Evolutionary conservation across 2,797 vertebrate genomes (phyloP), one percentile per base, ranked within the genome.

Genomic region (Melanotaenia trifasciata): DNA sequence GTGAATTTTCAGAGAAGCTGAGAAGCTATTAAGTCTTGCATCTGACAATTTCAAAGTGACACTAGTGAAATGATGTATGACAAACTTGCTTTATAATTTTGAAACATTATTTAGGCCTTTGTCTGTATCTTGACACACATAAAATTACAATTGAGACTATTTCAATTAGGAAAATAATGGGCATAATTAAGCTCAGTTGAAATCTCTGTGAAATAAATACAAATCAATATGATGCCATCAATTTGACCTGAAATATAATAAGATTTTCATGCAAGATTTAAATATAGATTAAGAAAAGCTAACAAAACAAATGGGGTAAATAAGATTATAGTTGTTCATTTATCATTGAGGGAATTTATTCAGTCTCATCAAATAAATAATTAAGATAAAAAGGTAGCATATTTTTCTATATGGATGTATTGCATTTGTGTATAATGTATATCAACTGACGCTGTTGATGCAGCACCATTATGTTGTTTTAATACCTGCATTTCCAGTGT

Each of bases 101-200:
- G 24, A 38, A 66, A 40, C 33, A 54, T 54, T 47, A 54, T 65
- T 54, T 20, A 65, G 11, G 51, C 20, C 43, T 7, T 47, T 20
- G 7, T 47, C 18, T 47, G 43, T 20, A 47, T 47, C 12, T 40
- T 40, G 13, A 40, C 43, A 47, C 20, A 3, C 38, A 43, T 43
- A 0, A 45, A 20, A 20, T 20, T 18, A 20, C 18, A 20, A 45
- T 5, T 20, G 20, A n/a, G 9, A 20, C 16, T 43, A 50, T 45
- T 45, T 18, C 13, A n/a, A 9, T 50, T 20, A 8, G 20, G 18
- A 50, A 8, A 50, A n/a, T n/a, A n/a, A 20, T n/a, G 45, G 20
- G 1, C 18, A 20, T 50, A 2, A 20, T 50, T 9, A 50, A 20
- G 7, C 18, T 50, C 45, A 18, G 24, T 40, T 18, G 24, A 40